Percentiles rank a stretch among this genome's conserved stretches.
These are phyloP conservation scores for Botia almorhae DNA, from an alignment of 2,797 vertebrate genomes.

Conservation along the genomic window DNA sequence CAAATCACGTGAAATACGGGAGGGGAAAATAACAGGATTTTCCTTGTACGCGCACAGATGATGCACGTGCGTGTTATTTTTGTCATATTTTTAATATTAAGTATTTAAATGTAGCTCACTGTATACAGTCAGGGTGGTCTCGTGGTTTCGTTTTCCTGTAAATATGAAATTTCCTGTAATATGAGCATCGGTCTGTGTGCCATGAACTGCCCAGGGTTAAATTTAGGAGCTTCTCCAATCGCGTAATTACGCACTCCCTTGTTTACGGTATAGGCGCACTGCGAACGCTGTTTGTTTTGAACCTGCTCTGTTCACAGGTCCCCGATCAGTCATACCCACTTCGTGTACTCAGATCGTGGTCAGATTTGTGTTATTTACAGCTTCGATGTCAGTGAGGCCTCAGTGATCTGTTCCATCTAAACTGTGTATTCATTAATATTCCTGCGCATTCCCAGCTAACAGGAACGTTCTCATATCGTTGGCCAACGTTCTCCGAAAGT, in stretches of 20 bases:
- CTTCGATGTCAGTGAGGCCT: constrained; percentile 1
- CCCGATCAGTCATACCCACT: neutral
- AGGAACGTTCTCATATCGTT: no score
- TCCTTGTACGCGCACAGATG: neutral
- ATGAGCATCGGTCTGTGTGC: neutral
- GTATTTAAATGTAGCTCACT: neutral
- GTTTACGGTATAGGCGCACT: neutral
- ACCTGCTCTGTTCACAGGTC: neutral
- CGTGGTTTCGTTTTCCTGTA: neutral
- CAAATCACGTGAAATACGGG: neutral
- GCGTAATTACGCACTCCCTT: neutral
- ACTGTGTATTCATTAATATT: neutral
- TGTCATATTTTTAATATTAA: neutral
- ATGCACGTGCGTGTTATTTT: neutral
- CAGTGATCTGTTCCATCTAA: neutral
- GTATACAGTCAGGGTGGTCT: neutral
- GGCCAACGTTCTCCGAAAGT: no score
- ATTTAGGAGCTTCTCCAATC: neutral
- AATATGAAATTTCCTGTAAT: no score
- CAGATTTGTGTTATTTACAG: constrained; percentile 19
- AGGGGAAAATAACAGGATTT: neutral
- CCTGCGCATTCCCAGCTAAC: no score
- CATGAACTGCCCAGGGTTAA: neutral
- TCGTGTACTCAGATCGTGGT: neutral
- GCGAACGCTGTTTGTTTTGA: neutral